Evolutionary conservation across 2,113 vertebrate genomes (phyloP), one percentile per base, ranked within the genome.

Genomic region (Tretioscincus oriximinensis): DNA sequence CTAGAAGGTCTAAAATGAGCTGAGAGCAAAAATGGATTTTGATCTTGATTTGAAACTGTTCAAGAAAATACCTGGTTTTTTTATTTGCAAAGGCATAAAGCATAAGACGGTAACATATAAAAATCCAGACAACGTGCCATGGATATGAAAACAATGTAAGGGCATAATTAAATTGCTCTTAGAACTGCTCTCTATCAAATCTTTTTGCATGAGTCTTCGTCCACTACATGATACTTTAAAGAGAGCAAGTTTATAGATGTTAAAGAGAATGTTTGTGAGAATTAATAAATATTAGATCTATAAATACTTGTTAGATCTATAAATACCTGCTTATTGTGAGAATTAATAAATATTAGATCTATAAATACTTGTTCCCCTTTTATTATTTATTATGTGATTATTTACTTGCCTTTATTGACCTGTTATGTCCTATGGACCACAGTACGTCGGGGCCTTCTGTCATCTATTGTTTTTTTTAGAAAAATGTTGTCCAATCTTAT

Each of bases 11-110:
- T 24, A 35, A 1, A 45, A 22, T 0, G 72, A 73, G 29, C 61
- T 51, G 16, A 82, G 86, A 73, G 22, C 4, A n/a, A 85, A 2
- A 1, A 7, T 2, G 64, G 35, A 0, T 51, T 81, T 73, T 82
- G 35, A 83, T 75, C 21, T 51, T 51, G 47, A 73, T 24, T 6
- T 79, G 51, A 82, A 85, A 69, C 65, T 77, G 24, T 22, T 65
- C 86, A 18, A 3, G 51, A n/a, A 2, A 21, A 2, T 84, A n/a
- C 35, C 84, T 14, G 73, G n/a, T 35, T 47, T 60, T 11, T 18
- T 60, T 75, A 49, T 76, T 35, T 78, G 0, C 21, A 77, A 49
- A 69, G 28, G 28, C 5, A 83, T n/a, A 76, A 84, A 77, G 2
- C 31, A 80, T 47, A 54, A 78, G 63, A 80, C 3, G 71, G 3